These are phyloP conservation scores for Drosophila gunungcola DNA, from an alignment of 1,140 invertebrate genomes.

Conservation along the genomic window DNA sequence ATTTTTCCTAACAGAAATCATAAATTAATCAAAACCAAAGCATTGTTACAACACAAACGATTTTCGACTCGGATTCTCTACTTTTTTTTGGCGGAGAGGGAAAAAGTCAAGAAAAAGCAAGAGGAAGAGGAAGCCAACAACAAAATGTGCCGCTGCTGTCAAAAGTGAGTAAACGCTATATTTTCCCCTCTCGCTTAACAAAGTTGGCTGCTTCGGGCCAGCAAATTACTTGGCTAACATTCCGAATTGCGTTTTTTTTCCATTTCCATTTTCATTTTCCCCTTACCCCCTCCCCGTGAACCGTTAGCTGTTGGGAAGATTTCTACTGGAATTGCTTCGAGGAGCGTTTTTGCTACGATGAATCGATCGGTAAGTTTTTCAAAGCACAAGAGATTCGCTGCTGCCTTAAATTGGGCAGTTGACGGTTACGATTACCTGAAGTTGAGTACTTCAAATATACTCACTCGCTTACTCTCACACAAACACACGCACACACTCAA, in stretches of 20 bases:
- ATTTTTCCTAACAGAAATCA: constrained; percentile 57
- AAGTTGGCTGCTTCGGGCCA: constrained; percentile 20
- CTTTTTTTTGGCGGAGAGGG: constrained; percentile 19
- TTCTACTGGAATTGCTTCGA: constrained; percentile 87
- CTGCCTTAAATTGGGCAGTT: constrained; percentile 41
- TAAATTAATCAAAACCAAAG: constrained; percentile 57
- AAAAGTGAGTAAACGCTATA: constrained; percentile 72
- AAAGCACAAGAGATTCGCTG: background rate
- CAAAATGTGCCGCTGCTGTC: constrained; percentile 83
- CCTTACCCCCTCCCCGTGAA: background rate
- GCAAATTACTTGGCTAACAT: constrained; percentile 42
- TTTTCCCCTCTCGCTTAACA: constrained; percentile 20
- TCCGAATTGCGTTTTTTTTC: constrained; percentile 25
- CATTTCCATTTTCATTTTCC: constrained; percentile 19
- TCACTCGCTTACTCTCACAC: constrained; percentile 4
- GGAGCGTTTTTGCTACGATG: constrained; percentile 87
- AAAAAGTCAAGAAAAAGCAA: constrained; percentile 39
- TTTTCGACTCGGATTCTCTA: constrained; percentile 27
- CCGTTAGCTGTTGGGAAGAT: constrained; percentile 86
- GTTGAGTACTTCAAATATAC: constrained; percentile 5
- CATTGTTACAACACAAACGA: constrained; percentile 42
- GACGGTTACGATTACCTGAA: constrained; percentile 39
- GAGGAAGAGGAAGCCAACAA: constrained; percentile 38
- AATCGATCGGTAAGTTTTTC: constrained; percentile 85
- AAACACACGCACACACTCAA: constrained; percentile 4